Evolutionary conservation across 2,797 vertebrate species (phyloP).

Genomic region (Sebastes hopkinsi): DNA sequence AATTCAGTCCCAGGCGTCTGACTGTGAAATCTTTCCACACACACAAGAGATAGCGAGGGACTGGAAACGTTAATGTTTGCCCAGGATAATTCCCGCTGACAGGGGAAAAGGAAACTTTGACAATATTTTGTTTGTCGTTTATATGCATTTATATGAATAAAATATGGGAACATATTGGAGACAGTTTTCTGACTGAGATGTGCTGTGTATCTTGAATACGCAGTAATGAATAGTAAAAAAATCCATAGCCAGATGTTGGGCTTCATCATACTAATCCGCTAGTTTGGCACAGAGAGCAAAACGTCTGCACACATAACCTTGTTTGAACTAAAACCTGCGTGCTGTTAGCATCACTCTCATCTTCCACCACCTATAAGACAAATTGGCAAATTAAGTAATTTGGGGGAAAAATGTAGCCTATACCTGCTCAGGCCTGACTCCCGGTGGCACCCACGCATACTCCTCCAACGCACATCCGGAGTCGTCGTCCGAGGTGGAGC

Average conservation of each 20-base stretch:
- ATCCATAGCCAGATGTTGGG: conserved; percentile 41
- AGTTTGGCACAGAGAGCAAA: background rate
- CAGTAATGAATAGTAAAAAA: conserved; percentile 4
- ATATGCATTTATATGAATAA: background rate
- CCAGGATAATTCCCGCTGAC: conserved; percentile 29
- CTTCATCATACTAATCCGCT: conserved; percentile 41
- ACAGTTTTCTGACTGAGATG: conserved; percentile 9
- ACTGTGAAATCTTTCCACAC: conserved; percentile 50
- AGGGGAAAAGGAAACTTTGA: conserved; percentile 24
- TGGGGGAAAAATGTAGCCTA: background rate
- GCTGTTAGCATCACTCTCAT: background rate
- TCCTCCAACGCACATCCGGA: conserved; percentile 97
- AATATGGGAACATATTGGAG: background rate
- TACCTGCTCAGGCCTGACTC: conserved; percentile 92
- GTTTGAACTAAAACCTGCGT: conserved; percentile 24
- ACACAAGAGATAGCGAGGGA: conserved; percentile 10
- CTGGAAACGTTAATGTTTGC: conserved; percentile 52
- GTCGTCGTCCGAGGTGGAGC: conserved; percentile 95
- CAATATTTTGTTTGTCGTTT: background rate
- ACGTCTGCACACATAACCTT: conserved; percentile 17
- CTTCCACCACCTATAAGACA: background rate
- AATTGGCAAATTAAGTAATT: background rate
- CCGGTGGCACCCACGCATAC: conserved; percentile 95
- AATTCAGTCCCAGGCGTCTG: conserved; percentile 34
- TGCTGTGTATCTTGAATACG: conserved; percentile 4